Percentiles rank a stretch among this genome's conserved stretches.
Conservation (phyloP, 30 jellyfish, hydroid and myxozoan genomes). For the Morbakka virulenta region DNA sequence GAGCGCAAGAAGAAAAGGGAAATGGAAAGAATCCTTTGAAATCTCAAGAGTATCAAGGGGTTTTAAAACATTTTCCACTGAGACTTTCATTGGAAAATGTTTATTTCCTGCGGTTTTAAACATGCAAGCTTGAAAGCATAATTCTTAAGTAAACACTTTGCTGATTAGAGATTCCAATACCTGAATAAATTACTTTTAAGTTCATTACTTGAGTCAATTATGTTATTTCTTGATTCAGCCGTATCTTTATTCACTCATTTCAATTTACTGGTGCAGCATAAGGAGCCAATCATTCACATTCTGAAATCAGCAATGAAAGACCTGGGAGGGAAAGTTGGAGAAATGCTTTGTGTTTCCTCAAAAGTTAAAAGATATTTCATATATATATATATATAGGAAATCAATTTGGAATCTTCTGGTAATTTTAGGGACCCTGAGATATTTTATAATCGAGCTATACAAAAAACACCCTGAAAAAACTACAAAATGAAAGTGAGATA, state of each 20-base stretch:
- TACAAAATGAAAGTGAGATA: no score
- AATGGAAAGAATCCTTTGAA: neutral
- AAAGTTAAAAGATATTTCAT: neutral
- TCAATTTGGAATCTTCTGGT: no score
- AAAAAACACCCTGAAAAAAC: no score
- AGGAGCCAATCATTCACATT: conserved; percentile 35
- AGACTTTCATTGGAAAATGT: conserved; percentile 9
- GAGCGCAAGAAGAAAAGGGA: conserved; percentile 22
- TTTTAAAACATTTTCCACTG: neutral
- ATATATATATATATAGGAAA: no score
- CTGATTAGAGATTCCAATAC: conserved; percentile 32
- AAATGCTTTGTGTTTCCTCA: conserved; percentile 28
- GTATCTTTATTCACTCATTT: conserved; percentile 32
- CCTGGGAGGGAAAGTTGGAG: conserved; percentile 30
- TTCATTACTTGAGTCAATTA: conserved; percentile 6
- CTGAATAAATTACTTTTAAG: conserved; percentile 3
- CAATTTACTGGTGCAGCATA: conserved; percentile 13
- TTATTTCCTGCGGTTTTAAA: neutral
- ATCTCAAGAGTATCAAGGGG: neutral
- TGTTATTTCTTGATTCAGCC: conserved; percentile 20
- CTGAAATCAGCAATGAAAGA: conserved; percentile 42
- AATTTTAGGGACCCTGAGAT: no score
- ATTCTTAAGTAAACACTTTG: conserved; percentile 41
- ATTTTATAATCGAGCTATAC: no score
- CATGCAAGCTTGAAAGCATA: conserved; percentile 40